These are phyloP conservation scores for Diarsia brunnea DNA, from an alignment of 2,888 invertebrate species.

Conservation along the genomic window DNA sequence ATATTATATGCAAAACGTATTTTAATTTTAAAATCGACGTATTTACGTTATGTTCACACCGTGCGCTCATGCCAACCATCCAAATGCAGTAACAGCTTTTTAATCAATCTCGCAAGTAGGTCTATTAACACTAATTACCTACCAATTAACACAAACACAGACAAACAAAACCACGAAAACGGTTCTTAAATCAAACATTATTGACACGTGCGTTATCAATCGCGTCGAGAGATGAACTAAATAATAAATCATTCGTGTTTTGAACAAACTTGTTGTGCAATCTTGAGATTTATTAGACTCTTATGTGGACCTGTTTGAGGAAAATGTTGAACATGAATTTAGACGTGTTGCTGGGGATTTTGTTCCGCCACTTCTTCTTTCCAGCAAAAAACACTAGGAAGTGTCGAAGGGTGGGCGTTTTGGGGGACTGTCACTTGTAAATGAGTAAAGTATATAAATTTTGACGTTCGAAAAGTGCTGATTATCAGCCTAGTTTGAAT, in stretches of 20 bases:
- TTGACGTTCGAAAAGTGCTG: no score
- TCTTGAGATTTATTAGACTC: conserved; percentile 9
- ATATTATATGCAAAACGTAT: no score
- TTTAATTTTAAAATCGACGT: no score
- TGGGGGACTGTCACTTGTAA: no score
- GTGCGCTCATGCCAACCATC: neutral
- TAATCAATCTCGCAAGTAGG: neutral
- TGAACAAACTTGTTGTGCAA: neutral
- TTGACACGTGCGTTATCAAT: conserved; percentile 10
- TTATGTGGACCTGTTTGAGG: conserved; percentile 10
- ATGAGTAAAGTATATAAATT: no score
- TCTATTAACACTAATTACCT: conserved; percentile 13
- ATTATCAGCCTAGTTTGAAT: no score
- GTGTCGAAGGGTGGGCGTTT: no score
- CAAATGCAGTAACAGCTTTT: neutral
- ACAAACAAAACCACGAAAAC: conserved; percentile 52
- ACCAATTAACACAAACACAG: conserved; percentile 57
- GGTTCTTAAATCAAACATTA: conserved; percentile 37
- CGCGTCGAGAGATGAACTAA: conserved; percentile 52
- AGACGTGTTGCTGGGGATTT: no score
- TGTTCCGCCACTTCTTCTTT: no score
- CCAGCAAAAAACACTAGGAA: no score
- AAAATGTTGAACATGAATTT: no score
- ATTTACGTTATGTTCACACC: no score
- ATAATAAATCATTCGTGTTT: conserved; percentile 12